phyloP scores from a whole-genome alignment of 1,140 invertebrate genomes.

The Drosophila sp. region DNA sequence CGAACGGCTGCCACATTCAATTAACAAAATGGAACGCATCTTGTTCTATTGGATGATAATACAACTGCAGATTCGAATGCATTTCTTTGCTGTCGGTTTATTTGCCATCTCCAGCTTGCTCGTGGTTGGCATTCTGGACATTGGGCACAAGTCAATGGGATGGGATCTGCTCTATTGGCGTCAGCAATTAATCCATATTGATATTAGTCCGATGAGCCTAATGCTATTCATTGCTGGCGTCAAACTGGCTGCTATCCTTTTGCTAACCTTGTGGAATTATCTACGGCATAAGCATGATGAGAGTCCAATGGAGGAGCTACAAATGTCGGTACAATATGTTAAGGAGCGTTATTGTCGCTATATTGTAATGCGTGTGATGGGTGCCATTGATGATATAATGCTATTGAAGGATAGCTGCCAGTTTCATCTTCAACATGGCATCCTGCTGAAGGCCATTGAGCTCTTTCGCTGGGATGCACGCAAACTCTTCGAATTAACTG shows the following conservation, averaged over 20 bases:
- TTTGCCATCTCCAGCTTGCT: background rate
- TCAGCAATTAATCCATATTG: background rate
- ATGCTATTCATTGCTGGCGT: constrained; percentile 26
- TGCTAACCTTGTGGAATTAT: constrained; percentile 31
- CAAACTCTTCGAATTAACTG: constrained; percentile 44
- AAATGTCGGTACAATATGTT: constrained; percentile 22
- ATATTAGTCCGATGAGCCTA: constrained; percentile 25
- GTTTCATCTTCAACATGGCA: background rate
- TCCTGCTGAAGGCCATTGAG: constrained; percentile 27
- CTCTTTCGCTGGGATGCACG: constrained; percentile 49
- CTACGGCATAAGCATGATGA: background rate
- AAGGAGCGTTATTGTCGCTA: constrained; percentile 52
- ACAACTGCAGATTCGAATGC: constrained; percentile 9
- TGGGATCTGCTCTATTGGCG: constrained; percentile 50
- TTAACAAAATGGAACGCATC: background rate
- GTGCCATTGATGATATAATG: constrained; percentile 36
- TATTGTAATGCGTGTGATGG: constrained; percentile 54
- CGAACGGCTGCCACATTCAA: no score
- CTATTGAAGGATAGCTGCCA: background rate
- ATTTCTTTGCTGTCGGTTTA: constrained; percentile 26
- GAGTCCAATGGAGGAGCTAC: background rate
- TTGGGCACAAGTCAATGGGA: constrained; percentile 1
- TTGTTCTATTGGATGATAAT: background rate
- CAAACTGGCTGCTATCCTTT: constrained; percentile 43
- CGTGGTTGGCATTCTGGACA: constrained; percentile 34